phyloP scores from a whole-genome alignment of 2,888 invertebrate species.

The Gryllus longicercus region DNA sequence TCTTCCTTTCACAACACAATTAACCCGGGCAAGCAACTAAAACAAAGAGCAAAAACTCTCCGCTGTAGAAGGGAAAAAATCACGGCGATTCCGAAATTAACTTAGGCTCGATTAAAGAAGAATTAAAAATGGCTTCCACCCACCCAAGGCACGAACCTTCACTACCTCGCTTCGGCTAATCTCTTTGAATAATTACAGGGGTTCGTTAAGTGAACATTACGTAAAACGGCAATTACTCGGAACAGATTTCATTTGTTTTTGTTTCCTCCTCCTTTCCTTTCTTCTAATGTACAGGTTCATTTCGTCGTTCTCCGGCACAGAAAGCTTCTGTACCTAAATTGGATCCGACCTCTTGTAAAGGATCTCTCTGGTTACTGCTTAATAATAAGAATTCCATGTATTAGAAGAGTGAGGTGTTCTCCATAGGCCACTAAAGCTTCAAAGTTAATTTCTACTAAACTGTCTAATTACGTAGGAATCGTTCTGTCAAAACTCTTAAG shows the following conservation, averaged over 20 bases:
- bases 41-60: neutral
- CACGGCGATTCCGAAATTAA: conserved; percentile 17
- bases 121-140: conserved; percentile 17
- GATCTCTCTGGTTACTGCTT: neutral
- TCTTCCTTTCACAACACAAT: conserved; percentile 17
- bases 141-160: conserved; percentile 9
- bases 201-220: conserved; percentile 6
- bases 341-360: neutral
- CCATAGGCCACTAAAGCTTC: too few species aligned
- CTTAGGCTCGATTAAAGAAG: conserved; percentile 17
- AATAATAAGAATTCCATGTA: neutral
- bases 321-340: conserved; percentile 17
- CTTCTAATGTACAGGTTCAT: conserved; percentile 3
- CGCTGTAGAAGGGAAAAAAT: neutral
- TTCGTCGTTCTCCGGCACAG: neutral
- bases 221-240: conserved; percentile 8
- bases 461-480: too few species aligned
- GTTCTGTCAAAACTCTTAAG: too few species aligned
- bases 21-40: conserved; percentile 5
- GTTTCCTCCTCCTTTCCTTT: conserved; percentile 11
- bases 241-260: conserved; percentile 8
- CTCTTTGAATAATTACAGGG: conserved; percentile 17
- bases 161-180: neutral
- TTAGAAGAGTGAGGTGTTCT: too few species aligned
- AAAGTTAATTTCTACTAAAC: too few species aligned